Percentiles rank a stretch among this genome's conserved stretches.
These are phyloP conservation scores for Drosophila nasuta DNA, from an alignment of 1,140 invertebrate species.

Conservation along the genomic window DNA sequence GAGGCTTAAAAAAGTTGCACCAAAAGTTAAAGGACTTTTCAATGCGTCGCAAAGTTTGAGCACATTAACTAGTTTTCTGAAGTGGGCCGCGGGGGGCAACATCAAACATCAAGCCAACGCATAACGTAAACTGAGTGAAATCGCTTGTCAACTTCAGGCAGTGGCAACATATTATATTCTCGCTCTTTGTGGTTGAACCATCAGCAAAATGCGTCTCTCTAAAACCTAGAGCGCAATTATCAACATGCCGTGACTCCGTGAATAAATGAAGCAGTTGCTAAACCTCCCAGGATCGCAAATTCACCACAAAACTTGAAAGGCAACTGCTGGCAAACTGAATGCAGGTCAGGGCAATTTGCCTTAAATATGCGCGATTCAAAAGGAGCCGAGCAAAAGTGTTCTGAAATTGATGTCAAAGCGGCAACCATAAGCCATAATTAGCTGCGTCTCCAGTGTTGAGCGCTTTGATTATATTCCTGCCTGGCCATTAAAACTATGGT, in stretches of 20 bases:
- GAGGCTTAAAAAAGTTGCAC: slow-evolving; percentile 20
- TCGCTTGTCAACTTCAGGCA: slow-evolving; percentile 49
- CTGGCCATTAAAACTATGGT: slow-evolving; percentile 9
- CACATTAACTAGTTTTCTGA: slow-evolving; percentile 39
- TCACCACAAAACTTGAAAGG: background rate
- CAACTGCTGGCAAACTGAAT: slow-evolving; percentile 8
- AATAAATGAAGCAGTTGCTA: slow-evolving; percentile 16
- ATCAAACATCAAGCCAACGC: too few species aligned
- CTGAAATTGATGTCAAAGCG: slow-evolving; percentile 10
- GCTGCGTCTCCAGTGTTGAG: background rate
- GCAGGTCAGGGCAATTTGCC: slow-evolving; percentile 36
- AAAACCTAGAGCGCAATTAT: slow-evolving; percentile 1
- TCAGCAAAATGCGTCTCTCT: too few species aligned
- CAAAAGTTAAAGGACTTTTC: slow-evolving; percentile 36
- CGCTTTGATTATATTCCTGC: slow-evolving; percentile 8
- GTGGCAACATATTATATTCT: slow-evolving; percentile 9
- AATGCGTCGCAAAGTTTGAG: slow-evolving; percentile 36
- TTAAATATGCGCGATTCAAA: slow-evolving; percentile 15
- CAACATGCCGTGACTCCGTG: slow-evolving; percentile 3
- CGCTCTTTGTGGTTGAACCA: slow-evolving; percentile 3
- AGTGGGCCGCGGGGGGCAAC: slow-evolving; percentile 22
- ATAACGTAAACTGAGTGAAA: slow-evolving; percentile 20
- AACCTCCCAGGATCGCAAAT: background rate
- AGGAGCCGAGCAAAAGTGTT: background rate
- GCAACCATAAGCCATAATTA: slow-evolving; percentile 6